Base-by-base conservation (phyloP, 2,797 vertebrate genomes). In the Silurus aristotelis region DNA sequence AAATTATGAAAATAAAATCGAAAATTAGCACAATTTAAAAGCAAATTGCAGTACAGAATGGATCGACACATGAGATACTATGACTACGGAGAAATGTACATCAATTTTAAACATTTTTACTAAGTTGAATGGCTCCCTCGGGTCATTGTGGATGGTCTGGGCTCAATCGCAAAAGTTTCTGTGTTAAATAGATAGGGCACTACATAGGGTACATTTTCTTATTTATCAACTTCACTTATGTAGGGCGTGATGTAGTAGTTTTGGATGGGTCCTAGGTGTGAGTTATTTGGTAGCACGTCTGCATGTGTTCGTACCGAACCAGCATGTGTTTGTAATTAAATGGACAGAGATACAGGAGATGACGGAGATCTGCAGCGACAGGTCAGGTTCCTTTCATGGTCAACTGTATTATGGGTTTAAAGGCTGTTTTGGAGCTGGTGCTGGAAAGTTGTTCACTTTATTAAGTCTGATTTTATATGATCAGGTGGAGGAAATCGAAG, bases 401-500 rank as follows among this genome's bases (percentile, higher is more conserved):
- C 12, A 43, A 31, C 14, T 46, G 27, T 72, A 64, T 48, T 64
- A 10, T 52, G 3, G 4, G 7, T 80, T 6, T 64, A 48, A 25
- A 25, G 17, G 58, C 10, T 46, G 12, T 60, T 38, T 6, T 43
- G 61, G 6, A 15, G 5, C 73, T 27, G 13, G n/a, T 48, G n/a
- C 13, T 78, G 63, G 31, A 38, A 48, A 67, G 27, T 43, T 87
- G 80, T 14, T 43, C 1, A n/a, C 14, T 52, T 22, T 20, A 9
- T 3, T 20, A 17, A 83, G 25, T 76, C 52, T 66, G 8, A 38
- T 83, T 77, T 84, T 0, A 82, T 25, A 82, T 70, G 38, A 72
- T 0, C 71, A 99, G 98, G 95, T 95, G 31, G 98, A 99, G 91
- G 98, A 99, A 94, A 94, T 99, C 0, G 97, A 99, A 94, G 98